Evolutionary conservation across 1,140 invertebrate genomes (phyloP).

Genomic region (Glomeris maerens): DNA sequence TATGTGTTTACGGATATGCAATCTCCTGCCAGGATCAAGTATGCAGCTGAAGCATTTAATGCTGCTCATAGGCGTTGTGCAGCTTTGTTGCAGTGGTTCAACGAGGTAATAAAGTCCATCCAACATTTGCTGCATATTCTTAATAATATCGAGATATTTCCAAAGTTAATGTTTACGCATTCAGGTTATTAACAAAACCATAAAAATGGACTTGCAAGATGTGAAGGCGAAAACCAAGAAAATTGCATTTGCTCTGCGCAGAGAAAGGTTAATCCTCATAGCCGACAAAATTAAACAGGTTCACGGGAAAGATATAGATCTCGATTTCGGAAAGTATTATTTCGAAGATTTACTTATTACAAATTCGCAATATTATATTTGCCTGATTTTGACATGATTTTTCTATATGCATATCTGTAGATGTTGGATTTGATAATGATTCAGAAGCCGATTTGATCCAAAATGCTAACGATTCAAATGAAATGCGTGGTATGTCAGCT

Average conservation of each 20-base stretch:
- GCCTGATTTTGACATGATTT: neutral
- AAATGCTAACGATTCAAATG: neutral
- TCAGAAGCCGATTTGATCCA: too few relatives aligned
- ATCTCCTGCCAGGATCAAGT: conserved; percentile 33
- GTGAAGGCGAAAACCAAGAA: conserved; percentile 1
- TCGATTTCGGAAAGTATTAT: neutral
- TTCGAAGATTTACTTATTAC: neutral
- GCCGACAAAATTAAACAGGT: neutral
- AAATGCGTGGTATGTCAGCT: neutral
- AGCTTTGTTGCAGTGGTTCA: conserved; percentile 44
- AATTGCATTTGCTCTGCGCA: neutral
- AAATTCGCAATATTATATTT: neutral
- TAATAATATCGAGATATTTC: neutral
- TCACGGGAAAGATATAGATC: conserved; percentile 6
- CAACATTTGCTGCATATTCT: neutral
- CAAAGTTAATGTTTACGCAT: neutral
- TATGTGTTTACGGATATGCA: conserved; percentile 45
- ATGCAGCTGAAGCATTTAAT: conserved; percentile 37
- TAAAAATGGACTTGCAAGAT: neutral
- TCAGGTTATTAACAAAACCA: conserved; percentile 3
- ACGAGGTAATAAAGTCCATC: conserved; percentile 23
- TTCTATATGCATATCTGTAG: neutral
- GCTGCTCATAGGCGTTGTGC: conserved; percentile 37
- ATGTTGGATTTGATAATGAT: neutral
- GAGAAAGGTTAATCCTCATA: conserved; percentile 6